Percentiles rank a stretch among this genome's conserved stretches.
These are phyloP conservation scores for Myopa tessellatipennis DNA, from an alignment of 2,888 invertebrate genomes.

Conservation along the genomic window DNA sequence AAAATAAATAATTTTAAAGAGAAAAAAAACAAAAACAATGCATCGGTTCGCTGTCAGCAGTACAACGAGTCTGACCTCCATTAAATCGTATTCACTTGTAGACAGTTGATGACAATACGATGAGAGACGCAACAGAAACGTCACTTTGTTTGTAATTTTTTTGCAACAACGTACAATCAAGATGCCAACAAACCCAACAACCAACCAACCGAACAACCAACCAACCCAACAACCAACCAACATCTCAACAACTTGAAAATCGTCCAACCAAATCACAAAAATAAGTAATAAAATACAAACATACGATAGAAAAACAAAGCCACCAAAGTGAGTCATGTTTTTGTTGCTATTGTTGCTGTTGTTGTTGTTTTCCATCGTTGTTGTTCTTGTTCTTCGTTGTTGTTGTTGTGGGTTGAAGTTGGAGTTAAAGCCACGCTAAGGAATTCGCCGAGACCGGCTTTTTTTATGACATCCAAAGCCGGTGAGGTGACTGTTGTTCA, in stretches of 20 bases:
- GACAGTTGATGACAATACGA: neutral
- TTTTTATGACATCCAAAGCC: conserved; percentile 18
- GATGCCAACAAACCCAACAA: too few species aligned
- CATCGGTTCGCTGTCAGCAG: too few species aligned
- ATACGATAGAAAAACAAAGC: neutral
- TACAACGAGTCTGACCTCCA: neutral
- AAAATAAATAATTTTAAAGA: too few species aligned
- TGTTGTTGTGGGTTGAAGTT: neutral
- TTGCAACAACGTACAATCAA: neutral
- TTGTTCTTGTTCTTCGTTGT: neutral
- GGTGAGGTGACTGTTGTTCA: too few species aligned
- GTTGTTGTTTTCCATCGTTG: neutral
- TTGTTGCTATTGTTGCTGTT: neutral
- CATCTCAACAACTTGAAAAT: too few species aligned
- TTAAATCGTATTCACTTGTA: conserved; percentile 8
- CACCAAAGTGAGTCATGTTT: neutral
- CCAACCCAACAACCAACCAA: neutral
- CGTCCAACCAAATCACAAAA: neutral
- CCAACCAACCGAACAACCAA: neutral
- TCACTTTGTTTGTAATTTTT: neutral
- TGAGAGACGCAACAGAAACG: conserved; percentile 4
- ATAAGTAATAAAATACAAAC: neutral
- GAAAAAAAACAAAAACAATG: too few species aligned
- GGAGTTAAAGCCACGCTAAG: conserved; percentile 1
- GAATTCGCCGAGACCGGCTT: conserved; percentile 19